phyloP scores from a whole-genome alignment of 1,140 invertebrate species.

The Chymomyza costata region DNA sequence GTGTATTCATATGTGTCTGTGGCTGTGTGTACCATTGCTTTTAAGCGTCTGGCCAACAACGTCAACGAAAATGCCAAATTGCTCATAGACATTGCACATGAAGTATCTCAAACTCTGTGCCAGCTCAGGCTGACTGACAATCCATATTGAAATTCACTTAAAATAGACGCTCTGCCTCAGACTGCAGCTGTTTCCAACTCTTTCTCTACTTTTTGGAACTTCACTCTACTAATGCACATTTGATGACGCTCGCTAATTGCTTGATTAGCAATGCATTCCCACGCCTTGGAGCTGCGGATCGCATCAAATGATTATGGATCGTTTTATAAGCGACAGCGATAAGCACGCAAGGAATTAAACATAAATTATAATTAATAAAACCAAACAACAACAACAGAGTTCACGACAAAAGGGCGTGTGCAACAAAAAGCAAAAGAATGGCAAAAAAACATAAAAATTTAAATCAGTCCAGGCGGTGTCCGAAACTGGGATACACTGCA shows the following conservation, averaged over 20 bases:
- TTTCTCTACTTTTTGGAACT: background rate
- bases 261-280: constrained; percentile 63
- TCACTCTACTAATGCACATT: constrained; percentile 59
- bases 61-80: constrained; percentile 40
- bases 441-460: constrained; percentile 4
- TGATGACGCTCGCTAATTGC: constrained; percentile 69
- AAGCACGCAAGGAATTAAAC: constrained; percentile 47
- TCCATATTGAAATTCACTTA: no score
- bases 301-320: constrained; percentile 25
- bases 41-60: no score
- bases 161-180: no score
- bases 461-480: no score
- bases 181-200: no score
- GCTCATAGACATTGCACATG: constrained; percentile 54
- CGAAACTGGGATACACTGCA: no score
- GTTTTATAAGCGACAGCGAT: constrained; percentile 35
- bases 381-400: constrained; percentile 16
- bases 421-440: constrained; percentile 14
- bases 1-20: no score
- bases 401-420: constrained; percentile 45
- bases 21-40: no score
- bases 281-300: constrained; percentile 23
- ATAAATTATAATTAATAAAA: constrained; percentile 71
- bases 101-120: constrained; percentile 42
- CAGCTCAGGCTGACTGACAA: constrained; percentile 35